Conservation (phyloP, 2,888 invertebrate genomes). For the Meteorus colon region DNA sequence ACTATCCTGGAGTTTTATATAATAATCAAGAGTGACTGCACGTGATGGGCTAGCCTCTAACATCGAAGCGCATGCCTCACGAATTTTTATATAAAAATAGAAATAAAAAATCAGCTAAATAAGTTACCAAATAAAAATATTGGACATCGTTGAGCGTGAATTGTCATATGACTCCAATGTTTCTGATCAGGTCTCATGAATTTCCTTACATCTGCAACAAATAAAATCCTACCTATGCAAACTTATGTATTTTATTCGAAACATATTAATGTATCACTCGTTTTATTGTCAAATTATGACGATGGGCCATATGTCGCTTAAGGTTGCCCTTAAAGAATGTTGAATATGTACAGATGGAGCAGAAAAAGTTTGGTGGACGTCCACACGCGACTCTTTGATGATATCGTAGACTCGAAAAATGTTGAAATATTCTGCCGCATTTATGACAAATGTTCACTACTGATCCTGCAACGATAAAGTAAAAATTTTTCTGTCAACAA, state of each 20-base stretch:
- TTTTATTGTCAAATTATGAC: conserved; percentile 53
- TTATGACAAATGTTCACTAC: conserved; percentile 57
- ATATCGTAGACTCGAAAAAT: conserved; percentile 64
- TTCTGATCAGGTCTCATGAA: background rate
- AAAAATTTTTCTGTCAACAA: conserved; percentile 33
- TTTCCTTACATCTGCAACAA: conserved; percentile 6
- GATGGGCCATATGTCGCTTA: conserved; percentile 61
- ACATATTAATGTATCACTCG: background rate
- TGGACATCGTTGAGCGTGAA: background rate
- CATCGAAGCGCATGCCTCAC: conserved; percentile 67
- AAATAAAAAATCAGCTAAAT: conserved; percentile 26
- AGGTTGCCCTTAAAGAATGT: conserved; percentile 67
- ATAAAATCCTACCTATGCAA: background rate
- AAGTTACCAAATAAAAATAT: conserved; percentile 16
- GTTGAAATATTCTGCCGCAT: conserved; percentile 62
- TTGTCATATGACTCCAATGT: conserved; percentile 37
- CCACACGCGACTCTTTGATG: conserved; percentile 66
- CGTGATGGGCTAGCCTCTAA: conserved; percentile 55
- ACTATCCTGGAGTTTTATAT: background rate
- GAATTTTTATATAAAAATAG: conserved; percentile 42
- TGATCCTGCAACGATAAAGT: conserved; percentile 56
- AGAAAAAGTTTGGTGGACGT: conserved; percentile 64
- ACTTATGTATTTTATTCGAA: background rate
- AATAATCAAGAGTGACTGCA: conserved; percentile 48
- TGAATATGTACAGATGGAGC: conserved; percentile 61